Evolutionary conservation across 2,113 vertebrate species (phyloP), one percentile per base, ranked within the genome.

Genomic region (Otus sunia): DNA sequence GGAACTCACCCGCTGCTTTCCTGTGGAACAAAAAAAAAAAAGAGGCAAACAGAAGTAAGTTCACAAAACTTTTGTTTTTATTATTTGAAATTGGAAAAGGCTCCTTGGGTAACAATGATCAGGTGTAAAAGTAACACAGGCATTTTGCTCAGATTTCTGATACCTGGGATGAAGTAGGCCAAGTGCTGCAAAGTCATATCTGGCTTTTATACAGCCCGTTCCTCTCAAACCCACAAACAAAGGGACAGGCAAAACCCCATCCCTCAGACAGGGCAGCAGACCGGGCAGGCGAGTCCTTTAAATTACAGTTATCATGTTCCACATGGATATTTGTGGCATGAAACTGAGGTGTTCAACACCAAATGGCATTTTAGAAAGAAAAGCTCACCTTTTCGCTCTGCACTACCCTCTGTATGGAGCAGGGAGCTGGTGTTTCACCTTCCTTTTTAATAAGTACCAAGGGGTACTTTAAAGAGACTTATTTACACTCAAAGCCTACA

Each of bases 81-180:
- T 98, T 94, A 73, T 93, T 96, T 92, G 92, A 97, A 97, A 97
- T 1, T 93, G 88, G 86, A 97, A 94, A 97, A 96, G 86, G 91
- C 75, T 81, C 88, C 69, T 87, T 32, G 39, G 81, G 88, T 93
- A 88, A 96, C 94, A 93, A 91, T 8, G 78, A 86, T 86, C 87
- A 64, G 74, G 93, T 97, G 94, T 91, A 86, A 96, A 94, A 97
- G 96, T 84, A 84, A 80, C 73, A 86, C 71, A 77, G 22, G 5
- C 13, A 0, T 59, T 62, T 84, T 50, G 80, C 93, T 79, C 89
- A 53, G 91, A 83, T 78, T 91, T 47, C 60, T 8, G 58, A 26
- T 15, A 60, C 50, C 72, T 8, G 73, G 68, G 66, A 52, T 60
- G 85, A 85, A 91, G n/a, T 5, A 75, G 81, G 77, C 69, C 47